Evolutionary conservation across 1,140 invertebrate species (phyloP).

Genomic region (Trachymyrmex septentrionalis): DNA sequence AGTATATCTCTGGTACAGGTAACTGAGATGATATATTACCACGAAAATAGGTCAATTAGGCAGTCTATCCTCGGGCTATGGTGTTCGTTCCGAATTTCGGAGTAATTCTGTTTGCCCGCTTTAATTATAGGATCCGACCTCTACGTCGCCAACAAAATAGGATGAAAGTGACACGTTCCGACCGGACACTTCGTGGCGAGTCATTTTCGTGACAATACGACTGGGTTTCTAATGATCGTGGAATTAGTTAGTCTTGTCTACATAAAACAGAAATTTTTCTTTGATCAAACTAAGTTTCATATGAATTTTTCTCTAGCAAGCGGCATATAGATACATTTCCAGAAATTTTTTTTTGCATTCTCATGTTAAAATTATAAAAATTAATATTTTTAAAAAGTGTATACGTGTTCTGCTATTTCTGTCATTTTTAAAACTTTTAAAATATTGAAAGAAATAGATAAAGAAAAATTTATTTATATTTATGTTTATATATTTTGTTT

Average conservation of each 20-base stretch:
- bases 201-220: conserved; percentile 46
- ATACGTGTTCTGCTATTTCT: background rate
- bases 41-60: conserved; percentile 77
- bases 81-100: conserved; percentile 71
- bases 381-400: background rate
- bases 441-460: background rate
- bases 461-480: background rate
- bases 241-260: conserved; percentile 36
- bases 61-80: conserved; percentile 65
- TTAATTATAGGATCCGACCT: conserved; percentile 67
- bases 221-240: conserved; percentile 46
- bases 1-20: conserved; percentile 61
- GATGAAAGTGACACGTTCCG: conserved; percentile 68
- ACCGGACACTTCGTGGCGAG: conserved; percentile 39
- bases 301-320: no score
- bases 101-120: conserved; percentile 74
- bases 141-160: conserved; percentile 51
- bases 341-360: background rate
- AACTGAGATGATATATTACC: conserved; percentile 75
- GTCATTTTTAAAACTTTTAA: background rate
- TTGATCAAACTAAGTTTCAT: background rate
- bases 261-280: background rate
- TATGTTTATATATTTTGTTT: background rate
- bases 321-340: background rate
- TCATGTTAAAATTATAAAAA: background rate